Base-by-base conservation (phyloP, 2,113 vertebrate genomes). In the Alectura lathami region DNA sequence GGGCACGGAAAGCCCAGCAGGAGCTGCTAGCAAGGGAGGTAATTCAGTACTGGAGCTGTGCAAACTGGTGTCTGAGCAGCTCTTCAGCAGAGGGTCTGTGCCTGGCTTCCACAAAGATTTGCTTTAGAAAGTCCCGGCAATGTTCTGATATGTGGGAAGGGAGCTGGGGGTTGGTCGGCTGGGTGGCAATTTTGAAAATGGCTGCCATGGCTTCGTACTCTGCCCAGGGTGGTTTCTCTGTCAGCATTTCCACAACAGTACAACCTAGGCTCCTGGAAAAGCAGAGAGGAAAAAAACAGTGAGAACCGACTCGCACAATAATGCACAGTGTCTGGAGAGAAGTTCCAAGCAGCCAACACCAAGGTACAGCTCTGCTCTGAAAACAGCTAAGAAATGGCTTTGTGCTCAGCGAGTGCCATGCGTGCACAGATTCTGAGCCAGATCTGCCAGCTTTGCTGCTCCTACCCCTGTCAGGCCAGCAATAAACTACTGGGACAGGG, bases 201-300 rank as follows among this genome's bases (percentile, higher is more conserved):
- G 99, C 99, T 0, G 99, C 99, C 99, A 99, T 99, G 93, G 99
- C 99, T 95, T 99, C 99, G 60, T 98, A 99, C 95, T 99, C 99
- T 53, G 99, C 99, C 99, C 99, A 99, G 2, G 99, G 99, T 23
- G 99, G 99, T 79, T 99, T 99, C 97, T 99, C 99, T 8, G 99
- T 99, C 97, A 99, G 96, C 99, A 99, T 99, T 94, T 99, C 99
- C 82, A 99, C 99, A 93, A 99, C 99, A 3, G 99, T 99, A 91
- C 99, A 99, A 87, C 98, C 99, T 2, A 99, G 98, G 96, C 99
- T 99, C 99, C 99, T 99, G 93, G 17, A 88, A 50, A 95, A 70
- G 86, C n/a, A 97, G 50, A 91, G 5, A 8, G 81, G 40, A 26
- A 67, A 42, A 14, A 5, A 20, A 17, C 47, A 18, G 18, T 94